Evolutionary conservation across 2,113 vertebrate genomes (phyloP).

Genomic region (Donacobius atricapilla): DNA sequence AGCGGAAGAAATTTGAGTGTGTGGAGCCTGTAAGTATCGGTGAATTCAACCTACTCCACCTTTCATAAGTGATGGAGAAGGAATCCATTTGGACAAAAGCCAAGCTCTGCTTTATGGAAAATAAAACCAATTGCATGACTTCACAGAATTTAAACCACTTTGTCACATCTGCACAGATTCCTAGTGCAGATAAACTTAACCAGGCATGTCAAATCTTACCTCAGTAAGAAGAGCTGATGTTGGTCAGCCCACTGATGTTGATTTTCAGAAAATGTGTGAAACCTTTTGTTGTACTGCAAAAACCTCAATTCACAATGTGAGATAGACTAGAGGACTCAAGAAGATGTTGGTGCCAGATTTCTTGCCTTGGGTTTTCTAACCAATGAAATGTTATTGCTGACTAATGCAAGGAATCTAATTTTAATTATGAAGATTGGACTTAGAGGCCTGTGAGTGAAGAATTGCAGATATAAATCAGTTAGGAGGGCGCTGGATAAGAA

Average conservation of each 20-base stretch:
- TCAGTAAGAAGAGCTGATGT: not conserved
- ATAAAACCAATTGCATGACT: not conserved
- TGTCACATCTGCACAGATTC: not conserved
- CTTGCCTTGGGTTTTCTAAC: not conserved
- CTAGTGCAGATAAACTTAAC: not conserved
- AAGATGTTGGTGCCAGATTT: not conserved
- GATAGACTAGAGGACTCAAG: not conserved
- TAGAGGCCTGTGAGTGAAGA: not conserved
- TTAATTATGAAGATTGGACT: not conserved
- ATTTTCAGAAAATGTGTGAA: not conserved
- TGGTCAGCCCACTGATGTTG: not conserved
- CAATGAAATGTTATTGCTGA: not conserved
- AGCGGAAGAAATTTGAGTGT: constrained; percentile 97
- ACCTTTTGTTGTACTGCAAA: not conserved
- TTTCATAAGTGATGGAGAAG: not conserved
- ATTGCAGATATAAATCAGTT: not conserved
- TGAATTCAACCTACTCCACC: not conserved
- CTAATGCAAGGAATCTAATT: not conserved
- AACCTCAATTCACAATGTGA: not conserved
- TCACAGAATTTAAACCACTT: not conserved
- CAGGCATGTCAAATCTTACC: not conserved
- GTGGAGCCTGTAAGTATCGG: constrained; percentile 91
- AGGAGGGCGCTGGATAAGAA: not conserved
- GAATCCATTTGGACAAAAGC: not conserved
- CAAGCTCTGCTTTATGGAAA: not conserved